phyloP scores from a whole-genome alignment of 2,888 invertebrate species.

The Sarcophaga rosellei region DNA sequence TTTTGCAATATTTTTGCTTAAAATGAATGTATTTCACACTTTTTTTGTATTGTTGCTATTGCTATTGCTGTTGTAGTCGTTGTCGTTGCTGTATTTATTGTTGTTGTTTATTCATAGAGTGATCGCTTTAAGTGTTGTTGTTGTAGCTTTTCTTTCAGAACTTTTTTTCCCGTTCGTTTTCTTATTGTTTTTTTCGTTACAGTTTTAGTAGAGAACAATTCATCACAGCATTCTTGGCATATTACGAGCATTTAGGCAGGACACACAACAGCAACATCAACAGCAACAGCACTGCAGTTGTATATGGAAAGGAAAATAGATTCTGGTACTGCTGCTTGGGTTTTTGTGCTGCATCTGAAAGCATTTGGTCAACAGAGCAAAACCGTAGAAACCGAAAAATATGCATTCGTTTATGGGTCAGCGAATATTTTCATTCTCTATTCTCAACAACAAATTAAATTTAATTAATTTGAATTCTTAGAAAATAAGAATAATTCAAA shows the following conservation, averaged over 20 bases:
- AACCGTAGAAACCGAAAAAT: slow-evolving; percentile 61
- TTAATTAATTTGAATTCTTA: slow-evolving; percentile 62
- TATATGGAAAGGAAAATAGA: slow-evolving; percentile 10
- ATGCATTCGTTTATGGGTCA: slow-evolving; percentile 67
- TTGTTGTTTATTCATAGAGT: not conserved
- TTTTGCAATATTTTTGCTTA: slow-evolving; percentile 31
- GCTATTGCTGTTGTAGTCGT: slow-evolving; percentile 21
- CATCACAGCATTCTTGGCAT: slow-evolving; percentile 68
- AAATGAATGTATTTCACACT: slow-evolving; percentile 66
- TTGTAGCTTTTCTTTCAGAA: not conserved
- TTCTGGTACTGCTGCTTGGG: not conserved
- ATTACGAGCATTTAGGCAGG: slow-evolving; percentile 50
- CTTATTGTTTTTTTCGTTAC: not conserved
- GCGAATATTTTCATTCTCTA: slow-evolving; percentile 52
- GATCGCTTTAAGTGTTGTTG: not conserved
- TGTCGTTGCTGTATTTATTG: not conserved
- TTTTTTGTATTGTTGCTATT: slow-evolving; percentile 37
- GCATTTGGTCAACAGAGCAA: slow-evolving; percentile 59
- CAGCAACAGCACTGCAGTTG: slow-evolving; percentile 54
- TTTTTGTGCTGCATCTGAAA: slow-evolving; percentile 21
- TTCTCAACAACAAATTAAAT: slow-evolving; percentile 55
- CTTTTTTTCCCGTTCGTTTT: not conserved
- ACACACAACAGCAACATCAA: slow-evolving; percentile 5
- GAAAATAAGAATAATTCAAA: slow-evolving; percentile 48
- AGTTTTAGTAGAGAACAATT: slow-evolving; percentile 62